Evolutionary conservation across 2,113 vertebrate species (phyloP), one percentile per base, ranked within the genome.

Genomic region (Oryzias curvinotus): DNA sequence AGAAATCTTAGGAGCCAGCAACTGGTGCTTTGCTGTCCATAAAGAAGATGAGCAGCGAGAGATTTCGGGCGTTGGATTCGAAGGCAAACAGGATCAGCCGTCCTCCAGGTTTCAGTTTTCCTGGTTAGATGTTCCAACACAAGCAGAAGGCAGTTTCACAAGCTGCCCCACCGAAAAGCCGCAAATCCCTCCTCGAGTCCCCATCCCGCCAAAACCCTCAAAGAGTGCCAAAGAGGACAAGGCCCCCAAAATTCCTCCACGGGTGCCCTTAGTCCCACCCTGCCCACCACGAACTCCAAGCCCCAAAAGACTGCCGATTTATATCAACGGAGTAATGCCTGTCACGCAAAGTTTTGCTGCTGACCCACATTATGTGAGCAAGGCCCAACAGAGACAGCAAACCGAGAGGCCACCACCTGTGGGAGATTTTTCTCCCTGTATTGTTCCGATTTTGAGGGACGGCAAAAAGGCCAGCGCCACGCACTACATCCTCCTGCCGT

Each of bases 261-360:
- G 97, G 52, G 93, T 96, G 17, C 97, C 97, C 15, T 48, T 90
- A 26, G 48, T 97, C 7, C 94, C 93, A 0, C 75, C 88, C 45
- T 92, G 92, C 70, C 92, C 92, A n/a, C 95, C 95, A 7, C 95
- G 96, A 17, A 93, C 95, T 0, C 94, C 95, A 0, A 99, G 97
- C 28, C 97, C 97, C 53, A 98, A 98, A 80, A 95, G 93, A 77
- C 92, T 98, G 1, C 97, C 96, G 0, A 94, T 93, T 44, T 98
- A 98, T 80, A 92, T 97, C 90, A 96, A 98, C 0, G 96, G 97
- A 50, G 93, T 98, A 55, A 99, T 99, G 97, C 97, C 97, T 25
- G 94, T 95, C 0, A 99, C 97, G 0, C 97, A 98, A 89, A 99
- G 97, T 81, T 99, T 99, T 67, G 97, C 97, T 57, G 95, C 97